These are phyloP conservation scores for Scelioninae gen. 1 DNA, from an alignment of 2,888 invertebrate species.

Conservation along the genomic window DNA sequence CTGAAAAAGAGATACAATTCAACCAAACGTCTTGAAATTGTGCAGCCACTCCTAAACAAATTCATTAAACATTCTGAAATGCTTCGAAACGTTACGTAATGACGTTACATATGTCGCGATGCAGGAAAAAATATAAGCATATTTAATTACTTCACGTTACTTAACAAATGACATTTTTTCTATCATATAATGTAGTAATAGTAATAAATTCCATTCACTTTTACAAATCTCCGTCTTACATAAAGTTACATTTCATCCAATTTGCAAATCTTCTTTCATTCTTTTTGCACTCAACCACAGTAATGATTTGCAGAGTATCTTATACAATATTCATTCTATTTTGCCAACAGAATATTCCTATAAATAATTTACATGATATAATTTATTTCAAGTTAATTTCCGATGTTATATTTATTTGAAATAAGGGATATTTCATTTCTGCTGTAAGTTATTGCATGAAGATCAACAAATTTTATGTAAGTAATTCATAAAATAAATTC, in stretches of 20 bases:
- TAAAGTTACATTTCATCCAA: constrained; percentile 22
- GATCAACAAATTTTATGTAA: not conserved
- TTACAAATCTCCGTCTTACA: constrained; percentile 34
- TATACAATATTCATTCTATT: not conserved
- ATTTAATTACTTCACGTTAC: constrained; percentile 62
- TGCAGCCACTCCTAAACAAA: constrained; percentile 55
- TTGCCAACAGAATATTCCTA: not conserved
- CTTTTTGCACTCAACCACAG: not conserved
- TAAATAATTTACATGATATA: not conserved
- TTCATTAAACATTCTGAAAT: constrained; percentile 65
- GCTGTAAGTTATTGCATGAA: too few species aligned
- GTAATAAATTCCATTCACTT: constrained; percentile 59
- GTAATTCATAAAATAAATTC: not conserved
- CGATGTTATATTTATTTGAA: too few species aligned
- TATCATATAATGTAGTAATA: constrained; percentile 46
- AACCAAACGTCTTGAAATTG: constrained; percentile 35
- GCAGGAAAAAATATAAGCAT: constrained; percentile 50
- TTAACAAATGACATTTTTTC: constrained; percentile 64
- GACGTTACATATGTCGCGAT: constrained; percentile 57
- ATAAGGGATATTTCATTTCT: too few species aligned
- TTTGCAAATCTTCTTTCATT: constrained; percentile 10
- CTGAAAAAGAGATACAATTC: constrained; percentile 15
- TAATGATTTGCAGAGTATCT: not conserved
- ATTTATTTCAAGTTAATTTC: not conserved
- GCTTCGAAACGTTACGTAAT: constrained; percentile 54